These are phyloP conservation scores for Corvus hawaiiensis DNA, from an alignment of 2,113 vertebrate genomes.

Conservation along the genomic window DNA sequence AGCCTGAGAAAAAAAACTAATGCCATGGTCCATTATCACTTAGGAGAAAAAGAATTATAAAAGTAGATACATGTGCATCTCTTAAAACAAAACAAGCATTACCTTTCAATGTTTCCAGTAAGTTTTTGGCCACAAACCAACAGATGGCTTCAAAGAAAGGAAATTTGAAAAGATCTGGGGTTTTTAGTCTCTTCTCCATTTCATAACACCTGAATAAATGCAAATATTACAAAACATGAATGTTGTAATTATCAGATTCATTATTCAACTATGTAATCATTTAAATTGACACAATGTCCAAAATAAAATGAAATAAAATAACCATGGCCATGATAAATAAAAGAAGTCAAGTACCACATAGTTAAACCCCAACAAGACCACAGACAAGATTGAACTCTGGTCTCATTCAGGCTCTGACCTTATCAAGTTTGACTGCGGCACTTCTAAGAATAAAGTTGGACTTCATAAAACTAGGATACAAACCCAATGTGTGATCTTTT, in stretches of 20 bases:
- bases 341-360: slow-evolving; percentile 17
- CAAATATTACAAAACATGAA: slow-evolving; percentile 25
- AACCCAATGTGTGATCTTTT: slow-evolving; percentile 59
- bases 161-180: slow-evolving; percentile 98
- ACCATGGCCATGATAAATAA: slow-evolving; percentile 29
- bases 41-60: background rate
- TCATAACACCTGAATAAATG: slow-evolving; percentile 89
- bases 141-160: slow-evolving; percentile 99
- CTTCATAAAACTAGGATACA: slow-evolving; percentile 61
- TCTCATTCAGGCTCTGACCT: slow-evolving; percentile 46
- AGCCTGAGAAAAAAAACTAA: background rate
- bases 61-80: background rate
- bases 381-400: slow-evolving; percentile 32
- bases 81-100: slow-evolving; percentile 17
- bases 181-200: slow-evolving; percentile 98
- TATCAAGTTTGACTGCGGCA: slow-evolving; percentile 41
- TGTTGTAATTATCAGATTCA: background rate
- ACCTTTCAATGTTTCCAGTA: slow-evolving; percentile 96
- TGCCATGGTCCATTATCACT: background rate
- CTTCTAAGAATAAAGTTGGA: slow-evolving; percentile 49
- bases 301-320: slow-evolving; percentile 55
- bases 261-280: slow-evolving; percentile 17
- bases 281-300: slow-evolving; percentile 32
- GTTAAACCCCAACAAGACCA: slow-evolving; percentile 42
- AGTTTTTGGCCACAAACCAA: slow-evolving; percentile 98